phyloP scores from a whole-genome alignment of 2,888 invertebrate species.

The Ptychoptera contaminata region DNA sequence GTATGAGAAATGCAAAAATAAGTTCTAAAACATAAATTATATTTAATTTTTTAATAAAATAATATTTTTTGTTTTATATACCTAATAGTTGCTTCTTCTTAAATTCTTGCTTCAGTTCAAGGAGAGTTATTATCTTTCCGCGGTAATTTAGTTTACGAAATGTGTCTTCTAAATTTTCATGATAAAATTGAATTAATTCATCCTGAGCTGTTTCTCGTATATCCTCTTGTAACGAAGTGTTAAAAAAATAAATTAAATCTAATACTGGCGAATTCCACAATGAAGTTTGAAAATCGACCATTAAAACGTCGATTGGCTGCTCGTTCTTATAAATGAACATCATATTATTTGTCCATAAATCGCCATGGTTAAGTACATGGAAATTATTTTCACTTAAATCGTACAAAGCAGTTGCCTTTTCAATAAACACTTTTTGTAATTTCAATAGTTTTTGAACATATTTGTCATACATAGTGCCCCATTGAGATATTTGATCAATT shows the following conservation, averaged over 20 bases:
- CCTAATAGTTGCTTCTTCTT: too few species aligned
- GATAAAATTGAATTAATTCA: constrained; percentile 23
- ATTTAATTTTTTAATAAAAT: too few species aligned
- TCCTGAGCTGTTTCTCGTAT: constrained; percentile 21
- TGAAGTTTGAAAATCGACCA: constrained; percentile 10
- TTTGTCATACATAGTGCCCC: background rate
- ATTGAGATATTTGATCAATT: background rate
- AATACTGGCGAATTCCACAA: constrained; percentile 8
- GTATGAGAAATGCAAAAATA: too few species aligned
- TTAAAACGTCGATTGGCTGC: constrained; percentile 3
- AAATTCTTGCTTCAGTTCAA: too few species aligned
- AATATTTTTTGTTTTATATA: too few species aligned
- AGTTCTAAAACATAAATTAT: too few species aligned
- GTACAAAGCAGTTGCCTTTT: constrained; percentile 1
- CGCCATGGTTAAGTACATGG: constrained; percentile 22
- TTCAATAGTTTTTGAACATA: constrained; percentile 2
- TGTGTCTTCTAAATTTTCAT: constrained; percentile 17
- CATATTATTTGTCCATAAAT: constrained; percentile 29
- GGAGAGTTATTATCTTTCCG: constrained; percentile 21
- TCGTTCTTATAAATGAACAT: constrained; percentile 21
- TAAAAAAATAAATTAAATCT: constrained; percentile 15
- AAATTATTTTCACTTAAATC: constrained; percentile 22
- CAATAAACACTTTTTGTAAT: background rate
- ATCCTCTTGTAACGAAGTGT: constrained; percentile 23
- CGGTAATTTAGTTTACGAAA: constrained; percentile 19